Base-by-base conservation (phyloP, 2,888 invertebrate genomes). In the Hetaerina titia region DNA sequence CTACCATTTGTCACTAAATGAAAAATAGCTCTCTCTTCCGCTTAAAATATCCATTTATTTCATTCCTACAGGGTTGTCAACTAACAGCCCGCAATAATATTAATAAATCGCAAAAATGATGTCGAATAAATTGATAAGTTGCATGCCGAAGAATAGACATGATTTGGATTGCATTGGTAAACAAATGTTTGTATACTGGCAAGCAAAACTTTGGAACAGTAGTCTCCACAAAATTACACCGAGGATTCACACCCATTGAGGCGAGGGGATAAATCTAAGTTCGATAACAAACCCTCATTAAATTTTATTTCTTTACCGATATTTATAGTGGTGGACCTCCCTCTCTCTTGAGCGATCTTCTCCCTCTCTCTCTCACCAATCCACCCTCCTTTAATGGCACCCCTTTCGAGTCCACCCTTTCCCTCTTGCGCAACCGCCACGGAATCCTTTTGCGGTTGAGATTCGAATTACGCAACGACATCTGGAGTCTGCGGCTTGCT, bases 381-480 rank as follows among this genome's bases (percentile, higher is more conserved):
- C 2, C 81, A 31, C 81, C 69, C 74, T 25, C 74, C 25, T 69
- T 19, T 63, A 63, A 15, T 19, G 9, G n/a, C 69, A 69, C 69
- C 69, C 69, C 69, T n/a, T 69, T n/a, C 69, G n/a, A 81, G 25
- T 81, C 81, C 81, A 81, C 81, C 81, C 81, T 81, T 81, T 81
- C 81, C 81, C 81, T 81, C 81, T 81, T 81, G 81, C 81, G 81
- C 81, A 81, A 81, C 81, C 13, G 81, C 81, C 81, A 81, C 81
- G 81, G 81, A 81, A 81, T 81, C 81, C 81, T 81, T 81, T 81
- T 81, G 81, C 81, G 81, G 81, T 81, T 81, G 81, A 81, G 25
- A 31, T 81, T 81, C 81, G 81, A 31, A 31, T 31, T 81, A 31
- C 81, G 9, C 31, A 81, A 81, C 81, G 25, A 31, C 31, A 81